These are phyloP conservation scores for Linnaemya vulpina DNA, from an alignment of 2,888 invertebrate genomes.

Conservation along the genomic window DNA sequence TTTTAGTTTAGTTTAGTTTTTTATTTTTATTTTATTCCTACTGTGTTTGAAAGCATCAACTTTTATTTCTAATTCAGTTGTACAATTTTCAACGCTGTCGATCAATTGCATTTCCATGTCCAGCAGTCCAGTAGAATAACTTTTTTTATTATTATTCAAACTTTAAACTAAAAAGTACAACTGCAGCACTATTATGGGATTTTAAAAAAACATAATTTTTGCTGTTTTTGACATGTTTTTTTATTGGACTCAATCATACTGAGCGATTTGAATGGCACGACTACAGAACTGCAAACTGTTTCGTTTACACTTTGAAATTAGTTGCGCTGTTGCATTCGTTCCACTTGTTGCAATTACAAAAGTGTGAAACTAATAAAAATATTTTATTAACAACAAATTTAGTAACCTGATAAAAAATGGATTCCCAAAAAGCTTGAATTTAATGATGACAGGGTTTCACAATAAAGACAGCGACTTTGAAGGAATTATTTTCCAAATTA, in stretches of 20 bases:
- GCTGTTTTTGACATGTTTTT: neutral
- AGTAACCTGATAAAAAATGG: too few species aligned
- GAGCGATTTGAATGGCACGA: neutral
- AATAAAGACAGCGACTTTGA: too few species aligned
- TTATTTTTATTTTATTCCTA: conserved; percentile 12
- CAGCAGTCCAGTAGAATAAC: conserved; percentile 76
- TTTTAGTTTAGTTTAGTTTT: neutral
- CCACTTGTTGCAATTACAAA: neutral
- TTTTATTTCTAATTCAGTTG: conserved; percentile 75
- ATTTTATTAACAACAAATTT: too few species aligned
- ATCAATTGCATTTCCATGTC: conserved; percentile 75
- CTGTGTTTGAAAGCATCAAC: conserved; percentile 67
- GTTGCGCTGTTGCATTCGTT: neutral
- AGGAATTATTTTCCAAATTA: too few species aligned
- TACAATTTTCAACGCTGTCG: conserved; percentile 76
- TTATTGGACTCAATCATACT: neutral
- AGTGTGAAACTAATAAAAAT: neutral
- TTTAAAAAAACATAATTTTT: neutral
- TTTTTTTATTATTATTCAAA: conserved; percentile 69
- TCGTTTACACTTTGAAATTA: neutral
- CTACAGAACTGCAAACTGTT: neutral
- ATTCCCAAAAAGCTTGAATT: too few species aligned
- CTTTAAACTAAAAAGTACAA: conserved; percentile 6
- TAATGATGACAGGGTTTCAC: too few species aligned
- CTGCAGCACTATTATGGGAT: neutral